Percentiles rank a stretch among this genome's conserved stretches.
Conservation (phyloP, 2,888 invertebrate genomes). For the Gymnosoma rotundatum region DNA sequence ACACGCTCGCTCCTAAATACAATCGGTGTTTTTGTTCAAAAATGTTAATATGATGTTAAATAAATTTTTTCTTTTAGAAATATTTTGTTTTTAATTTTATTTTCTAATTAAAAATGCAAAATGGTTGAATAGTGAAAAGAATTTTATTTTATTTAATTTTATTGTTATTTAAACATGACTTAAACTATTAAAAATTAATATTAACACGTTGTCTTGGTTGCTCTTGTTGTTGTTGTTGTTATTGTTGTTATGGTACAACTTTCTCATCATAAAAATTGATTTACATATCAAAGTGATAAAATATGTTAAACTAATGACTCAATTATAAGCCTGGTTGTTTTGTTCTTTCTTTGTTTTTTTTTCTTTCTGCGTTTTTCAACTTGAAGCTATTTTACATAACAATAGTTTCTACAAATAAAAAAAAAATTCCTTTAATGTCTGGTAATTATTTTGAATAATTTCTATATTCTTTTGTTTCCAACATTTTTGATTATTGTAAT, state of each 20-base stretch:
- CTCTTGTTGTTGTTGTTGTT: background rate
- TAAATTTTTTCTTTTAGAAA: conserved; percentile 48
- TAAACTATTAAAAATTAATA: conserved; percentile 13
- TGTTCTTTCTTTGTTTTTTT: background rate
- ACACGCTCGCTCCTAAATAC: conserved; percentile 9
- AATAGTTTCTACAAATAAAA: conserved; percentile 46
- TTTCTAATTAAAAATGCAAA: conserved; percentile 68
- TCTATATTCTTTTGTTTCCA: conserved; percentile 24
- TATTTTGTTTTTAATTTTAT: background rate
- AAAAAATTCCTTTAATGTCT: conserved; percentile 38
- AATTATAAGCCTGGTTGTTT: conserved; percentile 48
- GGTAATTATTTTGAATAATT: conserved; percentile 59
- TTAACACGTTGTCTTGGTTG: conserved; percentile 26
- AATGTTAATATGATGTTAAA: conserved; percentile 51
- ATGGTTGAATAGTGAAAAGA: conserved; percentile 11
- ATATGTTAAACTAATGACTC: conserved; percentile 65
- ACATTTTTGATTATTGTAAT: background rate
- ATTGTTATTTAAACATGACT: conserved; percentile 9
- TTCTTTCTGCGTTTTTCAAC: no score
- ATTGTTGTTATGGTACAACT: background rate
- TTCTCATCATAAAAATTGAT: conserved; percentile 37
- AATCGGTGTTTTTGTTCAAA: conserved; percentile 23
- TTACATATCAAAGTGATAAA: conserved; percentile 68
- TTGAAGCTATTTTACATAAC: conserved; percentile 47
- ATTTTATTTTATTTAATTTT: background rate